Base-by-base conservation (phyloP, 2,113 vertebrate species). In the Trachemys scripta region DNA sequence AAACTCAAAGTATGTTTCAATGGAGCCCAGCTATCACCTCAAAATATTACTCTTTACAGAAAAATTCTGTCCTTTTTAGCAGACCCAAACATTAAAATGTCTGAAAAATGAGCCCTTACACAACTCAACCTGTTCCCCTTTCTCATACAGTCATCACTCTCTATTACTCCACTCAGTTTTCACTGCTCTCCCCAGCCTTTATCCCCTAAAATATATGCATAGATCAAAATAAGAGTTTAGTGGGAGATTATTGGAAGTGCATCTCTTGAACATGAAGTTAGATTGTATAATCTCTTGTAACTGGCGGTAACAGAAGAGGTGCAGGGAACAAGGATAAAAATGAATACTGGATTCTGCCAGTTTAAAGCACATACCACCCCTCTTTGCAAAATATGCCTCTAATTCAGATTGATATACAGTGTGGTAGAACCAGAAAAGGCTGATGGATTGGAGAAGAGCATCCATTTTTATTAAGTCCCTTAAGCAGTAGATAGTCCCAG, bases 321-420 rank as follows among this genome's bases (percentile, higher is more conserved):
- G 76, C 85, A 95, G 88, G 45, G 92, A 51, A 75, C 90, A 90
- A 84, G 65, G 81, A 90, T 95, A 81, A 88, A 88, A 88, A 93
- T 49, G 78, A 12, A 29, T 9, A n/a, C 45, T 35, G 16, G 24
- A 82, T 24, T 35, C 51, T 53, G 13, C 57, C 29, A 69, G 29
- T 75, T 93, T 91, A 29, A 80, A 80, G 31, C 45, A 82, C n/a
- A 82, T 5, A 42, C 53, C 19, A 6, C 50, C 57, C 53, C 16
- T 82, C 27, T 88, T 51, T 0, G 0, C 84, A 80, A 22, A 85
- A 12, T 22, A 35, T 72, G 65, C 14, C 31, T 80, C 42, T 72
- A 76, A 65, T 83, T 88, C 57, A 85, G 13, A 51, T 75, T 88
- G 57, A 57, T 22, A 49, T 54, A 88, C 31, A 29, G 25, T 80